Percentiles rank a stretch among this genome's conserved stretches.
Evolutionary conservation across 2,888 invertebrate genomes (phyloP).

Genomic region (Ryuthela nishihirai): DNA sequence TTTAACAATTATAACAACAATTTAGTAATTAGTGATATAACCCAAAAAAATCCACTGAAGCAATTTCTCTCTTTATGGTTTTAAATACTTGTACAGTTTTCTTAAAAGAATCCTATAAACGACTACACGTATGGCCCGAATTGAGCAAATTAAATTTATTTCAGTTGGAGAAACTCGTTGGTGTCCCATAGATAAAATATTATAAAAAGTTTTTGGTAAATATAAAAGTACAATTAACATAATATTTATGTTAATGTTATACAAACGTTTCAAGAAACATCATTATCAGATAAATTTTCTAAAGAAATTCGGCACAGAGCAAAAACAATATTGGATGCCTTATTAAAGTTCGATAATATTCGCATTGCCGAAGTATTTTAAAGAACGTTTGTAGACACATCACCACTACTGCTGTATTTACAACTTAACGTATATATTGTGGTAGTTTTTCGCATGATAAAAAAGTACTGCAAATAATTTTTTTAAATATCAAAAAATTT

Average conservation of each 20-base stretch:
- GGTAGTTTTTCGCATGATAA: not conserved
- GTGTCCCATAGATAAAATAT: not conserved
- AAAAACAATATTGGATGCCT: not conserved
- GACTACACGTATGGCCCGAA: not conserved
- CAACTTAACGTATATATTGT: not conserved
- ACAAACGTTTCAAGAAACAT: not conserved
- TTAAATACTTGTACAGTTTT: not conserved
- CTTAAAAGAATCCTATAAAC: not conserved
- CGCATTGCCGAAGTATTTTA: not conserved
- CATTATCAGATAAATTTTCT: not conserved
- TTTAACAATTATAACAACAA: too few species aligned
- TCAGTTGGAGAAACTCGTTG: not conserved
- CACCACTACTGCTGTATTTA: not conserved
- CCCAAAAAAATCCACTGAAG: not conserved
- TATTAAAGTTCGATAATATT: not conserved
- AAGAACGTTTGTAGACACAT: not conserved
- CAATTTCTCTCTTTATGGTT: not conserved
- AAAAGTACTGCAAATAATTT: not conserved
- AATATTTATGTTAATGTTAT: not conserved
- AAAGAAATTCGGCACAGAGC: not conserved
- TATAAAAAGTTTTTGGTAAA: not conserved
- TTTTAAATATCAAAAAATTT: not conserved
- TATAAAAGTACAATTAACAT: not conserved
- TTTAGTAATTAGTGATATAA: not conserved
- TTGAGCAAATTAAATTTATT: not conserved